A percentile compares a stretch with the other conserved stretches of the same genome.
phyloP scores from a whole-genome alignment of 2,113 vertebrate species.

The Percopsis transmontana region DNA sequence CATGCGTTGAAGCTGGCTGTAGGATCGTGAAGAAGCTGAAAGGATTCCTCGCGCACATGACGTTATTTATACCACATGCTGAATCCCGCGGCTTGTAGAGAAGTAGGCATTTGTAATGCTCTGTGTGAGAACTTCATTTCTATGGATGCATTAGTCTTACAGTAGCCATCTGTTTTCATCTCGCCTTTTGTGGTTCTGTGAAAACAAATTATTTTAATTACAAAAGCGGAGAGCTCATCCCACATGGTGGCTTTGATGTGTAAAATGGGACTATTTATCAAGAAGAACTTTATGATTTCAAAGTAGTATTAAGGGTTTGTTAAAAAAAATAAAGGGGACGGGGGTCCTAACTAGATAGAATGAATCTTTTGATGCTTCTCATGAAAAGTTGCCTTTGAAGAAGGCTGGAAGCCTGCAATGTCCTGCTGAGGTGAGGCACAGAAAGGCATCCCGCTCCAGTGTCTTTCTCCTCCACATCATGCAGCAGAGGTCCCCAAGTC shows the following conservation, averaged over 20 bases:
- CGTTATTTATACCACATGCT: neutral
- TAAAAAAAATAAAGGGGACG: constrained; percentile 21
- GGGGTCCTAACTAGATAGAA: constrained; percentile 15
- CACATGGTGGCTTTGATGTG: constrained; percentile 43
- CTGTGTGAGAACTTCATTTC: neutral
- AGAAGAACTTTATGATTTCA: constrained; percentile 2
- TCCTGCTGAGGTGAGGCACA: constrained; percentile 53
- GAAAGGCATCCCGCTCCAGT: constrained; percentile 18
- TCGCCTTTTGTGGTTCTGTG: constrained; percentile 27
- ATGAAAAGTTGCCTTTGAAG: constrained; percentile 45
- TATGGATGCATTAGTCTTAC: neutral
- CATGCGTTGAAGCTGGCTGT: too few relatives aligned
- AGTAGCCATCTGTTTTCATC: neutral
- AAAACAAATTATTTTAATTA: constrained; percentile 17
- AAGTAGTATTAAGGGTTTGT: constrained; percentile 27
- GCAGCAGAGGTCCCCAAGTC: constrained; percentile 41
- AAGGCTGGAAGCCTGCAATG: constrained; percentile 37
- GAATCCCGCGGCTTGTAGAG: neutral
- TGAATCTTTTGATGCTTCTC: constrained; percentile 53
- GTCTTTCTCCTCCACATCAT: too few relatives aligned
- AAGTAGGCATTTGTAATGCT: neutral
- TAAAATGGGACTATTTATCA: constrained; percentile 33
- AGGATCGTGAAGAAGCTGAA: too few relatives aligned
- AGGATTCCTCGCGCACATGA: too few relatives aligned
- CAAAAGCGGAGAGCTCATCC: neutral